Conservation (phyloP, 64 coral and sea anemone genomes). For the Acropora tenuis region DNA sequence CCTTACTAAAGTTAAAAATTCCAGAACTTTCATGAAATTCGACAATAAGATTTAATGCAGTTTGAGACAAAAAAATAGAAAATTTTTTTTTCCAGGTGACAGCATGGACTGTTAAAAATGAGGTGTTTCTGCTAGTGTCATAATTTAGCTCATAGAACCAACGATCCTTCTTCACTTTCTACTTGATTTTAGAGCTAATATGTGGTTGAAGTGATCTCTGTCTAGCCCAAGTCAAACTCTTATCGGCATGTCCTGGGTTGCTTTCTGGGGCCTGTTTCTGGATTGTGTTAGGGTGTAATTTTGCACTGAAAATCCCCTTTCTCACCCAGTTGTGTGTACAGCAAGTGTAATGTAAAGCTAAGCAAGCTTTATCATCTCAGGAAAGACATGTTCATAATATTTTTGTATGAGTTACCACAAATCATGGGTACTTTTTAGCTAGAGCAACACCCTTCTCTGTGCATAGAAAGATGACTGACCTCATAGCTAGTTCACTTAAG, state of each 20-base stretch:
- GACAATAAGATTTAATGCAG: not conserved
- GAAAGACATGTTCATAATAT: too few relatives aligned
- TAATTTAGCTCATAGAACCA: constrained; percentile 57
- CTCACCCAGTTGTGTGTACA: constrained; percentile 62
- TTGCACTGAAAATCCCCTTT: constrained; percentile 61
- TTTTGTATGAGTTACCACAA: too few relatives aligned
- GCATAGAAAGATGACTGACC: too few relatives aligned
- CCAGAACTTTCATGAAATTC: not conserved
- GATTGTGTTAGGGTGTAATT: constrained; percentile 61
- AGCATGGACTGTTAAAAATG: not conserved
- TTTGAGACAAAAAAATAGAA: not conserved
- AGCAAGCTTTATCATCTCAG: not conserved
- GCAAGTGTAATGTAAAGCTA: constrained; percentile 31
- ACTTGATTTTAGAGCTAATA: constrained; percentile 8
- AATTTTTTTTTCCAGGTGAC: not conserved
- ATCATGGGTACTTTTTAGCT: too few relatives aligned
- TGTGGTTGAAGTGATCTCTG: constrained; percentile 53
- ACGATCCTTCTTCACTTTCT: constrained; percentile 59
- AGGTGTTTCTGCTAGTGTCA: not conserved
- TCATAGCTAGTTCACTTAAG: too few relatives aligned
- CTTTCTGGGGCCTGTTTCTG: constrained; percentile 44
- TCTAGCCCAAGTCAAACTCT: constrained; percentile 56
- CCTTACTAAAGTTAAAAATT: not conserved
- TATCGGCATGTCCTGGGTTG: constrained; percentile 45
- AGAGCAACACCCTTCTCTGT: too few relatives aligned